Percentiles rank a stretch among this genome's conserved stretches.
Evolutionary conservation across 2,113 vertebrate species (phyloP).

Genomic region (Hystrix cristata): DNA sequence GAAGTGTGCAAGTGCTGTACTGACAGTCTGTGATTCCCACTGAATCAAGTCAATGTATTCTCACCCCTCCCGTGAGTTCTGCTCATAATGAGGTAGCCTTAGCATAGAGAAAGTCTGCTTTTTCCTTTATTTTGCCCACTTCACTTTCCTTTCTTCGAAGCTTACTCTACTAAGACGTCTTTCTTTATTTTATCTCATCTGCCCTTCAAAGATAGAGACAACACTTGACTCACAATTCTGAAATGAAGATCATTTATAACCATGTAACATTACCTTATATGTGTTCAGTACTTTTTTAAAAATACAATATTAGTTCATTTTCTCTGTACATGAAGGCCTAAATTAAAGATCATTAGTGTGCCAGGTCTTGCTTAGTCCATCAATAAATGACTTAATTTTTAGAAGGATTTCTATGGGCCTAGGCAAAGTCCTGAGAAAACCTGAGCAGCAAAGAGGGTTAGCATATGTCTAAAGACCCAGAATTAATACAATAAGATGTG

Average conservation of each 20-base stretch:
- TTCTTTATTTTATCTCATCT: constrained; percentile 39
- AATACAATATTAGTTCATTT: constrained; percentile 35
- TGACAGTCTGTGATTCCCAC: background rate
- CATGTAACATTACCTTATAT: background rate
- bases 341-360: background rate
- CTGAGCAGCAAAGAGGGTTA: background rate
- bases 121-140: constrained; percentile 48
- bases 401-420: background rate
- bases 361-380: background rate
- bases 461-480: background rate
- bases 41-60: background rate
- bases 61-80: background rate
- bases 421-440: background rate
- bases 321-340: background rate
- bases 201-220: constrained; percentile 47
- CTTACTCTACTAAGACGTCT: background rate
- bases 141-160: background rate
- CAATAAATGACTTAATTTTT: background rate
- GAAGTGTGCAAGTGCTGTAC: background rate
- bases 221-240: background rate
- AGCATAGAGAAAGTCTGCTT: background rate
- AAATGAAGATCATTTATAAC: background rate
- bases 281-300: constrained; percentile 3
- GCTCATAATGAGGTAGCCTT: background rate
- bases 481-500: background rate